These are phyloP conservation scores for Hyaena hyaena DNA, from an alignment of 2,113 vertebrate genomes.

Conservation along the genomic window DNA sequence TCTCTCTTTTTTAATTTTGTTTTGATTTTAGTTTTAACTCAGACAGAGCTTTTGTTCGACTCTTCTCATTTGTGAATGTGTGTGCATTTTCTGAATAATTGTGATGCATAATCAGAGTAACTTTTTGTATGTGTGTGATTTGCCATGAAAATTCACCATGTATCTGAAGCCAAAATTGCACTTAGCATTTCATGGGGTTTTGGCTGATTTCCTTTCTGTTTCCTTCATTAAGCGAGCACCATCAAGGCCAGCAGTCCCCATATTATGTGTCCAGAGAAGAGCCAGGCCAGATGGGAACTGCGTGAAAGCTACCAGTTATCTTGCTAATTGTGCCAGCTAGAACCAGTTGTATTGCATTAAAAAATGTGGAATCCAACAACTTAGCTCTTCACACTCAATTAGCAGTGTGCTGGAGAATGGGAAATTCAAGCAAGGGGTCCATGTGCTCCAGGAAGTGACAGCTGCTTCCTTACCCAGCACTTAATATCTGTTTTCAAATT, in stretches of 20 bases:
- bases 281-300: conserved; percentile 75
- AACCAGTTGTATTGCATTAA: conserved; percentile 73
- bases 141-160: conserved; percentile 45
- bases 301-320: conserved; percentile 74
- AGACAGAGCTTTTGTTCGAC: neutral
- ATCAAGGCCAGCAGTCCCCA: conserved; percentile 61
- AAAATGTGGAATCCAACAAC: conserved; percentile 64
- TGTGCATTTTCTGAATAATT: conserved; percentile 23
- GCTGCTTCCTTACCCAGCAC: conserved; percentile 63
- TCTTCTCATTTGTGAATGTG: neutral
- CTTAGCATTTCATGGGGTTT: conserved; percentile 66
- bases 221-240: conserved; percentile 69
- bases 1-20: neutral
- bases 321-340: conserved; percentile 72
- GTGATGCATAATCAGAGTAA: neutral
- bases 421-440: conserved; percentile 60
- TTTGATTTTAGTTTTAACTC: neutral
- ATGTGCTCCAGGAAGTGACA: conserved; percentile 59
- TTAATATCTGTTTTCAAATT: conserved; percentile 42
- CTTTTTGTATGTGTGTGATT: conserved; percentile 7
- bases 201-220: conserved; percentile 69
- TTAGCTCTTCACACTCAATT: conserved; percentile 76
- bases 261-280: conserved; percentile 66
- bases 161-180: conserved; percentile 54
- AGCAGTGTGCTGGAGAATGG: conserved; percentile 63